These are phyloP conservation scores for Catharus fuscescens DNA, from an alignment of 2,113 vertebrate genomes.

Conservation along the genomic window DNA sequence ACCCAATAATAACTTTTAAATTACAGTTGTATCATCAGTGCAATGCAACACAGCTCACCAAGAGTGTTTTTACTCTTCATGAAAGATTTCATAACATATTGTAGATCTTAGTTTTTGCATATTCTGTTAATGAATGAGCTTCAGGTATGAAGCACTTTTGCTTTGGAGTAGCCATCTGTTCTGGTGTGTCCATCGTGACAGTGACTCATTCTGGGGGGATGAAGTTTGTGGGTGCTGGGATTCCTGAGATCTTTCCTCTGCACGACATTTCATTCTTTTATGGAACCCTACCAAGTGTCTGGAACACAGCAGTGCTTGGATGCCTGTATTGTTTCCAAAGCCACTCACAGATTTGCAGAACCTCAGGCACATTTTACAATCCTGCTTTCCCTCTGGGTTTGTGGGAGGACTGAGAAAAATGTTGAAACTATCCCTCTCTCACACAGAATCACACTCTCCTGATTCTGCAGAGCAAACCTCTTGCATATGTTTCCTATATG, in stretches of 20 bases:
- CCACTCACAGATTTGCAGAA: not conserved
- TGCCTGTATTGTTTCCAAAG: slow-evolving; percentile 33
- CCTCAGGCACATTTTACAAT: not conserved
- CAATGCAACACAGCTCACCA: slow-evolving; percentile 1
- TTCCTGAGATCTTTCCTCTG: not conserved
- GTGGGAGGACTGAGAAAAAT: not conserved
- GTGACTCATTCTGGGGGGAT: slow-evolving; percentile 29
- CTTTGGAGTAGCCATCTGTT: slow-evolving; percentile 58
- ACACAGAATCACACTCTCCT: not conserved
- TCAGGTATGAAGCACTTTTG: slow-evolving; percentile 56
- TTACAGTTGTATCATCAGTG: not conserved
- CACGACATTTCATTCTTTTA: not conserved
- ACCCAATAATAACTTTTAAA: slow-evolving; percentile 17
- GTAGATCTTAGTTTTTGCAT: slow-evolving; percentile 24
- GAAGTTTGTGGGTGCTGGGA: not conserved
- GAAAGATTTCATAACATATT: slow-evolving; percentile 22
- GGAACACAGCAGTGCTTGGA: not conserved
- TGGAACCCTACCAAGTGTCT: not conserved
- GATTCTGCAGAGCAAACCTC: not conserved
- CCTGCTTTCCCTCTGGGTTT: not conserved
- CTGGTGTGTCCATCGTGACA: not conserved
- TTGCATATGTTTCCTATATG: not conserved
- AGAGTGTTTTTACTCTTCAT: slow-evolving; percentile 34
- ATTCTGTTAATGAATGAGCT: slow-evolving; percentile 50
- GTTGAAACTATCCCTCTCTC: not conserved